These are phyloP conservation scores for Mantis religiosa DNA, from an alignment of 2,888 invertebrate genomes.

Conservation along the genomic window DNA sequence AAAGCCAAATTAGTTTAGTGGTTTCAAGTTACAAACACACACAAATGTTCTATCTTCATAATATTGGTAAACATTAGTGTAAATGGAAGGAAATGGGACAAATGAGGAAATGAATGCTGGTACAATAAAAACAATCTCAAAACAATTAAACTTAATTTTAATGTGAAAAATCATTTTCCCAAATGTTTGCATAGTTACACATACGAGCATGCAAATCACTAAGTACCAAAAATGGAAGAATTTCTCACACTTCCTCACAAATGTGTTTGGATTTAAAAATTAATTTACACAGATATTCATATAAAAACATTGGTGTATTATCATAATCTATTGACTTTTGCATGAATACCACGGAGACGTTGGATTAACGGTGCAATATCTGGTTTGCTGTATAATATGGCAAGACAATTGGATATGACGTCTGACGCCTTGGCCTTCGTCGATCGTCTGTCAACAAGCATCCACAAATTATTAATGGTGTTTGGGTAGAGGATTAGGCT, in stretches of 20 bases:
- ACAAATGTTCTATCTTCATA: too few relatives aligned
- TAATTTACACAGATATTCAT: background rate
- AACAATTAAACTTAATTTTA: background rate
- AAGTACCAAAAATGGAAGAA: background rate
- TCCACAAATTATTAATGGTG: background rate
- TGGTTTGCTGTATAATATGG: constrained; percentile 71
- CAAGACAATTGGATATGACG: constrained; percentile 68
- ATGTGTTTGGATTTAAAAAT: background rate
- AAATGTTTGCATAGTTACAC: background rate
- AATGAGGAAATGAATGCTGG: too few relatives aligned
- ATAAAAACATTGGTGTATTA: background rate
- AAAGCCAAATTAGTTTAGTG: too few relatives aligned
- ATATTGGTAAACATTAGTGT: too few relatives aligned
- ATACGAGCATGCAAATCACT: background rate
- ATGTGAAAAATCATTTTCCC: background rate
- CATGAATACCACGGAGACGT: constrained; percentile 55
- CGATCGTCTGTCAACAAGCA: constrained; percentile 51
- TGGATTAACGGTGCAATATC: constrained; percentile 60
- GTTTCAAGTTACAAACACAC: too few relatives aligned
- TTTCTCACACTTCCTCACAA: background rate
- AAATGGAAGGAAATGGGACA: too few relatives aligned
- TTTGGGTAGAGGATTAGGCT: too few relatives aligned
- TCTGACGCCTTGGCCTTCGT: constrained; percentile 69
- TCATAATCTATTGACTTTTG: constrained; percentile 44
- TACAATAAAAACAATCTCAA: too few relatives aligned